Base-by-base conservation (phyloP, 1,140 invertebrate genomes). In the Leptopilina clavipes region DNA sequence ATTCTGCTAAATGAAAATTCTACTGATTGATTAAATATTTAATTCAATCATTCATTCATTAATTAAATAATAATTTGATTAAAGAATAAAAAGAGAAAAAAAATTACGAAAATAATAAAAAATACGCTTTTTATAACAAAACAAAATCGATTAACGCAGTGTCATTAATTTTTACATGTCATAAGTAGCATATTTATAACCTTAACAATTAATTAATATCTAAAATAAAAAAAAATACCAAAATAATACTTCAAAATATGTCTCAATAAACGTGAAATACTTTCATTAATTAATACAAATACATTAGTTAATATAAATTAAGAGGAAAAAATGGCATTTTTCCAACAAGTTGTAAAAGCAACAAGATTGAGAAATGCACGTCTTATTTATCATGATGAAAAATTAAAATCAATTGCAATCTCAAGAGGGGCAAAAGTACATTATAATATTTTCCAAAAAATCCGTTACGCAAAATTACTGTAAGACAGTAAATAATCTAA, bases 341-440 rank as follows among this genome's bases (percentile, higher is more conserved):
- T 89, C 74, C 82, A 87, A 77, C 79, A 89, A 43, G 54, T 91
- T 12, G 82, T 91, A 79, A 92, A 92, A 85, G 90, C 91, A 17
- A 80, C 85, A 40, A 88, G 85, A 14, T 84, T 92, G 8, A 89
- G 90, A 81, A 90, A 89, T 78, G 84, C 86, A 18, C 84, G 87
- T 75, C 75, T 81, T 44, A 85, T 81, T 43, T 92, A 92, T 79
- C 87, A 91, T 82, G 84, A 90, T 44, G 91, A 92, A 79, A 92
- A 92, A 84, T 79, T 89, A 12, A 88, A 88, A 75, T 91, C 92
- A n/a, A 89, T 92, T 17, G 82, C 86, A 48, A 80, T 90, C 52
- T 84, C 85, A 0, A 86, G 88, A 54, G 88, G 87, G 5, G 78
- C 81, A 48, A 86, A 90, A 73, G 82, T 86, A 5, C 82, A 83